phyloP scores from a whole-genome alignment of 2,888 invertebrate species.

The Tetramorium bicarinatum region DNA sequence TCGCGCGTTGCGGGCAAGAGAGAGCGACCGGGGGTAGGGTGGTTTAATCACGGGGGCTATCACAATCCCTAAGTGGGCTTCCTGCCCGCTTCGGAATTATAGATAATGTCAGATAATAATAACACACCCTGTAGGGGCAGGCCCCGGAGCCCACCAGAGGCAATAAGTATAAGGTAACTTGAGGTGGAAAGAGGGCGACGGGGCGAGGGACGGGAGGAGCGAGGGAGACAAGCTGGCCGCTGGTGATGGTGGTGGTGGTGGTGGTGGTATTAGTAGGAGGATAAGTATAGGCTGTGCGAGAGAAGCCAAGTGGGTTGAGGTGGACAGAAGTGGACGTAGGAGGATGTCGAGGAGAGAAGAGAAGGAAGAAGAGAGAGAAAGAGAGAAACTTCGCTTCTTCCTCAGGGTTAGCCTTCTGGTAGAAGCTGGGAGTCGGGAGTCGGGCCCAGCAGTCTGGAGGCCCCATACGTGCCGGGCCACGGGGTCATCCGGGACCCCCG shows the following conservation, averaged over 20 bases:
- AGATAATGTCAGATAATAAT: slow-evolving; percentile 87
- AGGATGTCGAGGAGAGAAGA: slow-evolving; percentile 42
- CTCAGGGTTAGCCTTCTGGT: slow-evolving; percentile 82
- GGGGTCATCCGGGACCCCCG: slow-evolving; percentile 83
- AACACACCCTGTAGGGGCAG: slow-evolving; percentile 84
- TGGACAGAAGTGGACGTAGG: slow-evolving; percentile 67
- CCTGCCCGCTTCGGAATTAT: slow-evolving; percentile 86
- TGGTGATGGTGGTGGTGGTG: slow-evolving; percentile 75
- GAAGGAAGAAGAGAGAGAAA: slow-evolving; percentile 62
- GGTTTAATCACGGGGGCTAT: slow-evolving; percentile 86
- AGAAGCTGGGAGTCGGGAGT: slow-evolving; percentile 82
- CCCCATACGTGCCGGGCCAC: slow-evolving; percentile 85
- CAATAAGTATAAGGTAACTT: slow-evolving; percentile 85
- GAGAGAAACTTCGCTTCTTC: slow-evolving; percentile 76
- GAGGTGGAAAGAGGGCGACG: slow-evolving; percentile 73
- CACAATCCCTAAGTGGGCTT: slow-evolving; percentile 86
- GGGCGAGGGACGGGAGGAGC: slow-evolving; percentile 64
- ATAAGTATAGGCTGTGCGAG: slow-evolving; percentile 85
- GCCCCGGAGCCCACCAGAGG: slow-evolving; percentile 80
- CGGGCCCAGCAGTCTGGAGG: slow-evolving; percentile 84
- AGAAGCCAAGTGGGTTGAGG: slow-evolving; percentile 77
- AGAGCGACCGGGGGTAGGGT: slow-evolving; percentile 75
- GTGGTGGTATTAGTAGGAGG: slow-evolving; percentile 85
- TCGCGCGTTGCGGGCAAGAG: slow-evolving; percentile 60
- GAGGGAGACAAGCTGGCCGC: slow-evolving; percentile 54